Conservation (phyloP, 2,113 vertebrate genomes). For the Telmatochromis brachygnathus region DNA sequence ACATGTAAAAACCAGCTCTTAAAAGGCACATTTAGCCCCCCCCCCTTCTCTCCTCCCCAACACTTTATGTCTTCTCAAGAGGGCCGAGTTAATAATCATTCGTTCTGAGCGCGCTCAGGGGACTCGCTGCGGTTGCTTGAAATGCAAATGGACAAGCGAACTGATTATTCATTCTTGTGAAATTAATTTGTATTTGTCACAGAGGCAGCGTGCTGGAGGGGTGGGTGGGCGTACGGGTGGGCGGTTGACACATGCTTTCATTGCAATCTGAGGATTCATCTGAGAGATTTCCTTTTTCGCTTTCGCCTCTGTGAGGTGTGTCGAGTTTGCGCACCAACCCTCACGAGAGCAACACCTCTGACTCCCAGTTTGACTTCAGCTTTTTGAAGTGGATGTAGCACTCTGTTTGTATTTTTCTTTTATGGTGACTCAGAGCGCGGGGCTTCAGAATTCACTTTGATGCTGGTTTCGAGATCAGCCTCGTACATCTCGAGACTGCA, state of each 20-base stretch:
- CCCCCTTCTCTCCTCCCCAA: neutral
- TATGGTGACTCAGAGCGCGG: neutral
- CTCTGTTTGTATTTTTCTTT: neutral
- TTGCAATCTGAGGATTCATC: neutral
- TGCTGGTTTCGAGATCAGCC: conserved; percentile 21
- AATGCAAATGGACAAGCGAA: conserved; percentile 15
- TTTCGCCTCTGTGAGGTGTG: neutral
- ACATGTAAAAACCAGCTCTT: neutral
- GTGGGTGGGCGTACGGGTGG: neutral
- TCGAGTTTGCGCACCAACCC: neutral
- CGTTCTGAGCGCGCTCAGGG: neutral
- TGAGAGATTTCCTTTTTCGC: neutral
- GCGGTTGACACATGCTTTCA: neutral
- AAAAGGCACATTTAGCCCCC: neutral
- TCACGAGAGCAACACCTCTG: neutral
- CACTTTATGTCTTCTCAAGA: neutral
- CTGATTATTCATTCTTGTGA: neutral
- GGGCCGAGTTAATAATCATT: neutral
- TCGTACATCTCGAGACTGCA: conserved; percentile 4
- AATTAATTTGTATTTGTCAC: conserved; percentile 2
- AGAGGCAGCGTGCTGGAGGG: neutral
- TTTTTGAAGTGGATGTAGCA: neutral
- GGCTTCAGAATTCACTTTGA: conserved; percentile 44
- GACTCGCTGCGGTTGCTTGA: neutral
- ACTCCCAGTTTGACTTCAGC: neutral